These are phyloP conservation scores for Ridgeia piscesae DNA, from an alignment of 1,140 invertebrate genomes.

Conservation along the genomic window DNA sequence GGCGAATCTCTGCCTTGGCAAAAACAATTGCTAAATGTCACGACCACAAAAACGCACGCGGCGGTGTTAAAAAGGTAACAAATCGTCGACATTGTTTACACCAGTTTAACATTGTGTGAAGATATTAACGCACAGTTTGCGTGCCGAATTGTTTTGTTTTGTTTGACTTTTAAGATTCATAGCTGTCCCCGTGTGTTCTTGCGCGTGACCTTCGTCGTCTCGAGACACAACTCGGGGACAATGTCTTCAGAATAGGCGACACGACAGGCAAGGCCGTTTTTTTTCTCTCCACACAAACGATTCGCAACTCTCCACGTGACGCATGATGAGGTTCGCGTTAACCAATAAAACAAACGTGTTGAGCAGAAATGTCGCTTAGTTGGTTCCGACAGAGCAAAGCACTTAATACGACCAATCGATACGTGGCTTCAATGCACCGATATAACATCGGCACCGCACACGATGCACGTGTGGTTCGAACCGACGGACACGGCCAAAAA, in stretches of 20 bases:
- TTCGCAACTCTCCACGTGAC: background rate
- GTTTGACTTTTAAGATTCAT: background rate
- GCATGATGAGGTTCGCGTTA: background rate
- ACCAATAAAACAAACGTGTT: background rate
- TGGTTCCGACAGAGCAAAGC: background rate
- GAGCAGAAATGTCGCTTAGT: background rate
- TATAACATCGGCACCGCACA: background rate
- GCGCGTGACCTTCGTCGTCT: background rate
- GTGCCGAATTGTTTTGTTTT: background rate
- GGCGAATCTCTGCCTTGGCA: background rate
- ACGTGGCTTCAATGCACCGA: background rate
- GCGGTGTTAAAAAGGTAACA: background rate
- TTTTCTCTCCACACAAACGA: background rate
- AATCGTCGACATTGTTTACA: background rate
- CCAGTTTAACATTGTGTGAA: background rate
- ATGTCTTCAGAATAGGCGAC: background rate
- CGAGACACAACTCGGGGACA: background rate
- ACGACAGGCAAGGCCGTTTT: background rate
- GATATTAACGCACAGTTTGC: background rate
- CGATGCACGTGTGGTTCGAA: background rate
- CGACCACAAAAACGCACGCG: background rate
- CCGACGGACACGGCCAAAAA: background rate
- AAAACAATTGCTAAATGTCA: background rate
- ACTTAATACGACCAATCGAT: background rate
- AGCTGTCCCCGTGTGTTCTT: background rate